These are phyloP conservation scores for Barnardius zonarius DNA, from an alignment of 2,113 vertebrate genomes.

Conservation along the genomic window DNA sequence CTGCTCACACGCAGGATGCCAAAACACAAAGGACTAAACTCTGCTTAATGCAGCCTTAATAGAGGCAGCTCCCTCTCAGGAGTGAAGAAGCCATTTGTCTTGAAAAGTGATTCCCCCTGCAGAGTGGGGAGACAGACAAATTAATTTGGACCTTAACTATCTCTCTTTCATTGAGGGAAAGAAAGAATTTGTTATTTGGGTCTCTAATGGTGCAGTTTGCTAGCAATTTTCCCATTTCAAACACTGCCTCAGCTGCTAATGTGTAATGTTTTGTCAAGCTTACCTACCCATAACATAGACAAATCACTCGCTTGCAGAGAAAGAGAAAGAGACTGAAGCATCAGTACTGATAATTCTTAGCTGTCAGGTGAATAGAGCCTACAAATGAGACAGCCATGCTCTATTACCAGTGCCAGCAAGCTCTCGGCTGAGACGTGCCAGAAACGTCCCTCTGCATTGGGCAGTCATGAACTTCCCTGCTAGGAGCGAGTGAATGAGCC, in stretches of 20 bases:
- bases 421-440: background rate
- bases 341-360: constrained; percentile 67
- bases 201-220: constrained; percentile 75
- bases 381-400: constrained; percentile 68
- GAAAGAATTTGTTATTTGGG: constrained; percentile 74
- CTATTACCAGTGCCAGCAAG: constrained; percentile 55
- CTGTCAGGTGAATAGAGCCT: constrained; percentile 67
- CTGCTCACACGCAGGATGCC: constrained; percentile 8
- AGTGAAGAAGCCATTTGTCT: constrained; percentile 61
- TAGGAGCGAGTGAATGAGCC: background rate
- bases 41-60: background rate
- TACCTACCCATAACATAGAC: constrained; percentile 77
- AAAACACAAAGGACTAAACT: background rate
- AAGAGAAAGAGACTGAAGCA: constrained; percentile 33
- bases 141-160: constrained; percentile 72
- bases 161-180: constrained; percentile 64
- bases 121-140: constrained; percentile 64
- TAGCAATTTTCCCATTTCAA: constrained; percentile 77
- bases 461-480: background rate
- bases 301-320: constrained; percentile 71
- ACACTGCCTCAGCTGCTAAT: constrained; percentile 73
- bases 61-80: constrained; percentile 20
- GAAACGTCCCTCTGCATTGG: background rate
- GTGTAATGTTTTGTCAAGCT: constrained; percentile 77
- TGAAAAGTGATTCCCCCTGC: constrained; percentile 67